Base-by-base conservation (phyloP, 2,113 vertebrate species). In the Empidonax alnorum region DNA sequence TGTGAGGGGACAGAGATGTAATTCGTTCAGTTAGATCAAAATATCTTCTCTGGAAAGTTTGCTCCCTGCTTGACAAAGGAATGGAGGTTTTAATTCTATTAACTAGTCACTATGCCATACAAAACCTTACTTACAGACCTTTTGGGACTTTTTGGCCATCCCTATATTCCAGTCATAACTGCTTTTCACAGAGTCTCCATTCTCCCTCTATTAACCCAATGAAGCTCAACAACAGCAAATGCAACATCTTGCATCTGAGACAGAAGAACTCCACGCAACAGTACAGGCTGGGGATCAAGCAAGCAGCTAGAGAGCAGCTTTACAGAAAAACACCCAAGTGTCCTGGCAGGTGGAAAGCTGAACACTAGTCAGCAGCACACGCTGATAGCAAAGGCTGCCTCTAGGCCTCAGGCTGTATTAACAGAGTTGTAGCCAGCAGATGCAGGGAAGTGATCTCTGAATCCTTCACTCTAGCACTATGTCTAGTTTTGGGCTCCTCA, bases 301-400 rank as follows among this genome's bases (percentile, higher is more conserved):
- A 46, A 58, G 37, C 2, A 2, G 28, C 66, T 17, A 37, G 24
- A 76, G 52, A 61, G 46, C 22, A 94, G 52, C 28, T 75, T 58
- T 37, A 52, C 6, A 74, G 24, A 65, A 71, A 93, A 74, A 30
- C 14, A 83, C 5, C 2, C 3, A n/a, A 35, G 19, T 7, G 12
- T 33, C 31, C 41, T 42, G n/a, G 33, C 9, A 71, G 55, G 30
- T 3, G 2, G 23, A 14, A 77, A 73, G 50, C 33, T 41, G n/a
- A 71, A 52, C 14, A 31, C 14, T 20, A 72, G 18, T 6, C n/a
- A 94, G 67, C 30, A 77, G 37, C 53, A 63, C 25, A 39, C 0
- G 0, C 61, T 91, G 8, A 2, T 1, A 55, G 47, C 56, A 82
- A 58, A 62, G 35, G 2, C 0, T 2, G 46, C 19, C 30, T 23